phyloP scores from a whole-genome alignment of 1,140 invertebrate genomes.

The Eupristina koningsbergeri region DNA sequence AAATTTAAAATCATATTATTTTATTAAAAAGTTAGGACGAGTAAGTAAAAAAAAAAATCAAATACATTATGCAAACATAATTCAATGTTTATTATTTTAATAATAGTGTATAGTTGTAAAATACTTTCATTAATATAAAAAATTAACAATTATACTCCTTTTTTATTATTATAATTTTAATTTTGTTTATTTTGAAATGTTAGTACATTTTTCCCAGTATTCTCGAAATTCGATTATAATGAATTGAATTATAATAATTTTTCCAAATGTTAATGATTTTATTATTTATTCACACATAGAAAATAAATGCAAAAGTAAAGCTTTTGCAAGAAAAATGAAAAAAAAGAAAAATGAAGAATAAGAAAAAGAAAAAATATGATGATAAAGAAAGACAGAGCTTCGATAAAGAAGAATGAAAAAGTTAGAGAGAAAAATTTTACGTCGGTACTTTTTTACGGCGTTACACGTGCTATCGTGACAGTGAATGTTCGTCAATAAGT shows the following conservation, averaged over 20 bases:
- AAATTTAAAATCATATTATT: no score
- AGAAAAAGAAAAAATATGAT: background rate
- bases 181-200: background rate
- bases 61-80: no score
- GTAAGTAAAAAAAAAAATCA: no score
- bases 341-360: background rate
- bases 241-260: background rate
- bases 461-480: conserved; percentile 40
- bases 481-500: conserved; percentile 44
- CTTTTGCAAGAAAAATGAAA: background rate
- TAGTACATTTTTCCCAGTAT: no score
- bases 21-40: no score
- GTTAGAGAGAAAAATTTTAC: conserved; percentile 34
- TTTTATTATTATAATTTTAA: background rate
- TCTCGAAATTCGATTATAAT: no score
- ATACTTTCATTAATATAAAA: no score
- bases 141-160: no score
- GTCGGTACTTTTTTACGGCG: conserved; percentile 43
- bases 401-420: background rate
- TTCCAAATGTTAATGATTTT: background rate
- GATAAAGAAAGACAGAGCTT: background rate
- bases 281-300: conserved; percentile 11
- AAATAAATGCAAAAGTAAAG: background rate
- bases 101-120: no score
- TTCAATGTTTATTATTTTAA: no score